Conservation (phyloP, 2,888 invertebrate species). For the Portevinia maculata region DNA sequence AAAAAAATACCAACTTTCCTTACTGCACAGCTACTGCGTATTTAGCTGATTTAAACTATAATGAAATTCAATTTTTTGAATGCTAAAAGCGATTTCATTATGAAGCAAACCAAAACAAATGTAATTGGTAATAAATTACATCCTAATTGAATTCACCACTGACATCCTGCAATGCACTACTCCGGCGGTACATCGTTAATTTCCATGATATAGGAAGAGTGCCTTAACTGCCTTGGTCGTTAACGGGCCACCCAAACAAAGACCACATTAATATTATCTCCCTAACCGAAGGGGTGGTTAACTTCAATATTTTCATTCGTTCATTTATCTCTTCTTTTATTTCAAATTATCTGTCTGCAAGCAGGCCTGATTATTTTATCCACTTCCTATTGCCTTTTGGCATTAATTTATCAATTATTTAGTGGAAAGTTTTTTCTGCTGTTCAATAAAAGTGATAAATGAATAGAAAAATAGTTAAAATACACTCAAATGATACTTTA, state of each 20-base stretch:
- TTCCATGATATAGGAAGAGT: conserved; percentile 30
- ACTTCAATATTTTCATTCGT: conserved; percentile 35
- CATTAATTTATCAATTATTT: conserved; percentile 63
- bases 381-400: conserved; percentile 34
- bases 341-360: conserved; percentile 13
- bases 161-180: conserved; percentile 44
- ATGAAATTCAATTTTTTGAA: too few species aligned
- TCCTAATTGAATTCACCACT: conserved; percentile 66
- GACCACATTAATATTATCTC: conserved; percentile 10
- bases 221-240: too few species aligned
- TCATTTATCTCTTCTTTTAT: conserved; percentile 54
- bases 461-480: conserved; percentile 39
- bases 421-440: conserved; percentile 8
- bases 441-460: conserved; percentile 46
- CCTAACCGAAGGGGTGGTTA: conserved; percentile 44
- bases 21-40: too few species aligned
- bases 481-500: not conserved
- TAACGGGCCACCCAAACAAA: conserved; percentile 7
- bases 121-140: conserved; percentile 56
- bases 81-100: not conserved
- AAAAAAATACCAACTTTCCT: not conserved
- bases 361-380: conserved; percentile 27
- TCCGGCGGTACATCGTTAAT: conserved; percentile 35
- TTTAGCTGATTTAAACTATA: too few species aligned
- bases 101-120: not conserved